These are phyloP conservation scores for Sinocyclocheilus rhinocerous DNA, from an alignment of 2,113 vertebrate genomes.

Conservation along the genomic window DNA sequence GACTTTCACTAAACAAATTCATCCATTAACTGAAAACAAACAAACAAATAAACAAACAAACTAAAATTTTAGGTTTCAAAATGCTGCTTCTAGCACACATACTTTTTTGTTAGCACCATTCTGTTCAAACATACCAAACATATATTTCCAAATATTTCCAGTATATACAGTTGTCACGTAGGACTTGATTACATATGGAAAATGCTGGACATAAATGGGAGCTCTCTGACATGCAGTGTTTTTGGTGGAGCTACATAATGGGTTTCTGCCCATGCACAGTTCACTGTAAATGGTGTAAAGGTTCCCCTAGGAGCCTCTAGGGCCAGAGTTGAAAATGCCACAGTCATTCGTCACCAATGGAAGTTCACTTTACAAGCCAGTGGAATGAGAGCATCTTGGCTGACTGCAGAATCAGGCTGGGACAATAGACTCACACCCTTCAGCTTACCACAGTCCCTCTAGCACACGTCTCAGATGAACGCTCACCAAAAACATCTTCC, in stretches of 20 bases:
- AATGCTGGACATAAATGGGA: conserved; percentile 38
- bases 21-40: not conserved
- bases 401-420: conserved; percentile 34
- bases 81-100: not conserved
- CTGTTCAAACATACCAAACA: not conserved
- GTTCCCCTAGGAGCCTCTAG: conserved; percentile 50
- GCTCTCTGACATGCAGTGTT: conserved; percentile 27
- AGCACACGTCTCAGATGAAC: not conserved
- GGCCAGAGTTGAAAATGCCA: conserved; percentile 57
- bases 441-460: conserved; percentile 7
- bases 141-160: not conserved
- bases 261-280: conserved; percentile 32
- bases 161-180: not conserved
- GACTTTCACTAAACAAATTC: too few relatives aligned
- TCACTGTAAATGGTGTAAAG: conserved; percentile 53
- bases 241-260: conserved; percentile 48
- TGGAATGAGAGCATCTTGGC: conserved; percentile 56
- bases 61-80: not conserved
- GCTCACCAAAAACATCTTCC: conserved; percentile 16
- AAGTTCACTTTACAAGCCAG: conserved; percentile 52
- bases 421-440: conserved; percentile 51
- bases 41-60: too few relatives aligned
- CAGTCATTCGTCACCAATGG: conserved; percentile 47
- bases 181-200: conserved; percentile 35
- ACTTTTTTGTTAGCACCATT: conserved; percentile 19